phyloP scores from a whole-genome alignment of 2,797 vertebrate genomes.

The Luscinia megarhynchos region DNA sequence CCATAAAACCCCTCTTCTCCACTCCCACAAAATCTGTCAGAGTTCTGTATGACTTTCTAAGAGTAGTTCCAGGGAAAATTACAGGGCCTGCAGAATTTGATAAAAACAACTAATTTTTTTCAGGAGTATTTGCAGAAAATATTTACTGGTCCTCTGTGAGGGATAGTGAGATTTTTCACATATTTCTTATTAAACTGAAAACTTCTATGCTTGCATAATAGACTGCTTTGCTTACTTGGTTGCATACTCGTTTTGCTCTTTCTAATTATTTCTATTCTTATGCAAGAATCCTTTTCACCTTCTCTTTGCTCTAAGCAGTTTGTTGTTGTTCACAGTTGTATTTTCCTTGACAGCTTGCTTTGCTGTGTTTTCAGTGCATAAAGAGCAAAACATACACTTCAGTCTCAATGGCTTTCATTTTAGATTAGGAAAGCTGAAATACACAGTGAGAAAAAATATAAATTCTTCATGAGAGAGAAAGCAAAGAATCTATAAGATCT shows the following conservation, averaged over 20 bases:
- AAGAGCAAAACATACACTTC: slow-evolving; percentile 52
- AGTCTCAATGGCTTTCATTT: slow-evolving; percentile 47
- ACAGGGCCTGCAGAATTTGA: not conserved
- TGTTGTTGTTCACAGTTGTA: slow-evolving; percentile 54
- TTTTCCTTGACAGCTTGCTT: slow-evolving; percentile 56
- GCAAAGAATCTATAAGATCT: slow-evolving; percentile 40
- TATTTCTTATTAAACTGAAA: slow-evolving; percentile 50
- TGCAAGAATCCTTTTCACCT: slow-evolving; percentile 22
- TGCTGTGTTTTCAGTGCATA: slow-evolving; percentile 41
- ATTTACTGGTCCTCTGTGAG: not conserved
- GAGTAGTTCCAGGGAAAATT: not conserved
- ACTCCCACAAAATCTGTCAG: not conserved
- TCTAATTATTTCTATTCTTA: slow-evolving; percentile 41
- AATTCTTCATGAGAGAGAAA: slow-evolving; percentile 58
- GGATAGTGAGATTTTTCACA: not conserved
- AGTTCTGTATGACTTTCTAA: not conserved
- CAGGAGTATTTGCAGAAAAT: slow-evolving; percentile 6
- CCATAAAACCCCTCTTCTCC: not conserved
- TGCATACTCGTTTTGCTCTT: not conserved
- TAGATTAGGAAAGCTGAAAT: slow-evolving; percentile 52
- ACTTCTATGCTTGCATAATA: not conserved
- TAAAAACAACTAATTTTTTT: not conserved
- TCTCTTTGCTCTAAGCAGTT: slow-evolving; percentile 39
- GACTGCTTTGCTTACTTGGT: not conserved
- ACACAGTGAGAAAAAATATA: slow-evolving; percentile 61